Conservation (phyloP, 2,888 invertebrate species). For the Acronicta psi region DNA sequence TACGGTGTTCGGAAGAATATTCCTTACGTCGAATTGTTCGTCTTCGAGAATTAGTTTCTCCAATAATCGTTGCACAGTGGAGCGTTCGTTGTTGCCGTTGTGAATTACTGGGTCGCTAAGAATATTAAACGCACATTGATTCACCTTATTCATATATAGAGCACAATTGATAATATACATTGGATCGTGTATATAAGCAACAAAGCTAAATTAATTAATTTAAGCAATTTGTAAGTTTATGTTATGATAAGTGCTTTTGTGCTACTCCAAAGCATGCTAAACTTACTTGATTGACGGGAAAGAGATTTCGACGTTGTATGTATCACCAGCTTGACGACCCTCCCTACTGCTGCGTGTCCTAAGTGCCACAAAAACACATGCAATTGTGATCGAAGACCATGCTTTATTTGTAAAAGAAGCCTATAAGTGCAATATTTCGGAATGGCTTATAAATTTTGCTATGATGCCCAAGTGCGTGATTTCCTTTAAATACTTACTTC, state of each 20-base stretch:
- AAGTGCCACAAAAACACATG: constrained; percentile 89
- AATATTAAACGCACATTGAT: constrained; percentile 44
- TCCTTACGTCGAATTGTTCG: constrained; percentile 97
- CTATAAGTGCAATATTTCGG: constrained; percentile 59
- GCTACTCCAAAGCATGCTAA: constrained; percentile 69
- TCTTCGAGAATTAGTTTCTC: constrained; percentile 97
- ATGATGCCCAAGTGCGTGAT: constrained; percentile 40
- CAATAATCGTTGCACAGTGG: constrained; percentile 94
- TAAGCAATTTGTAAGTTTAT: constrained; percentile 27
- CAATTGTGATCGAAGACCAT: constrained; percentile 83
- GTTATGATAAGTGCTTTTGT: constrained; percentile 63
- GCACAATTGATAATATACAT: neutral
- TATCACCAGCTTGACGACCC: constrained; percentile 96
- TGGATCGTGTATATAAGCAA: constrained; percentile 25
- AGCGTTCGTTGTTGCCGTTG: constrained; percentile 95
- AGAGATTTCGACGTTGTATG: constrained; percentile 96
- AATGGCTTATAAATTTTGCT: constrained; percentile 37
- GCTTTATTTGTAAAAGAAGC: constrained; percentile 62
- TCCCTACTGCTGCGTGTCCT: constrained; percentile 92
- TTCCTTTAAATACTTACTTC: constrained; percentile 15
- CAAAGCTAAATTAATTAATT: constrained; percentile 36
- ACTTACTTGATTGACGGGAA: constrained; percentile 98
- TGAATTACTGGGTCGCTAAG: constrained; percentile 96
- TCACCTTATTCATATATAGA: neutral
- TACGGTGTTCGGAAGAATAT: constrained; percentile 97